A percentile compares a stretch with the other conserved stretches of the same genome.
Evolutionary conservation across 2,888 invertebrate genomes (phyloP).

Genomic region (Nemapogon koenigi): DNA sequence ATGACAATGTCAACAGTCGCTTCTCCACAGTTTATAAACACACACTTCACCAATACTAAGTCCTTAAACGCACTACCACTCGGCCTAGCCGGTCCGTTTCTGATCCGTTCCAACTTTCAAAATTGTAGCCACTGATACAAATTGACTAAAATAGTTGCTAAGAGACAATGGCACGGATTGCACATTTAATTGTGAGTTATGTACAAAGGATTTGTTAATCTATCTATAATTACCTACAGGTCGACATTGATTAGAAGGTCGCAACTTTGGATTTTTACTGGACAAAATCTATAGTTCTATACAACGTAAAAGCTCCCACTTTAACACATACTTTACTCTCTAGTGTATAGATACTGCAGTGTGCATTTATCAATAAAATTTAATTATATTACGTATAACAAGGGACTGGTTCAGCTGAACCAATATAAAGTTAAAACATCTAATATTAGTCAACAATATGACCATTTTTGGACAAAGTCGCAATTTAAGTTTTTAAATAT

Average conservation of each 20-base stretch:
- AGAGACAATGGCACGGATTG: constrained; percentile 62
- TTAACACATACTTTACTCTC: constrained; percentile 37
- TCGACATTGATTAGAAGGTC: constrained; percentile 45
- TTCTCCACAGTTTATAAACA: constrained; percentile 43
- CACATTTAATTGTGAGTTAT: constrained; percentile 53
- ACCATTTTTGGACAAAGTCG: too few species aligned
- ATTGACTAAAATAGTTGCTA: constrained; percentile 49
- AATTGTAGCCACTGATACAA: constrained; percentile 22
- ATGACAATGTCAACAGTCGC: constrained; percentile 60
- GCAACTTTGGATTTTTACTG: neutral
- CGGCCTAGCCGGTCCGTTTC: constrained; percentile 21
- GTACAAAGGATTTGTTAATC: constrained; percentile 48
- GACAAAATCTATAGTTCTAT: neutral
- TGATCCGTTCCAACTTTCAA: too few species aligned
- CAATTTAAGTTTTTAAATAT: too few species aligned
- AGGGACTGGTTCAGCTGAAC: too few species aligned
- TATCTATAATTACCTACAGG: constrained; percentile 35
- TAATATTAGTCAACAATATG: too few species aligned
- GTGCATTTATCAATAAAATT: constrained; percentile 23
- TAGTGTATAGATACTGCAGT: constrained; percentile 31
- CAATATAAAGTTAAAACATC: too few species aligned
- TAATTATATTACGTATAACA: constrained; percentile 40
- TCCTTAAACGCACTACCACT: constrained; percentile 27
- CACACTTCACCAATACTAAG: constrained; percentile 26
- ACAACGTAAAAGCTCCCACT: constrained; percentile 23